Conservation (phyloP, 2,888 invertebrate genomes). For the Drosophila borealis region DNA sequence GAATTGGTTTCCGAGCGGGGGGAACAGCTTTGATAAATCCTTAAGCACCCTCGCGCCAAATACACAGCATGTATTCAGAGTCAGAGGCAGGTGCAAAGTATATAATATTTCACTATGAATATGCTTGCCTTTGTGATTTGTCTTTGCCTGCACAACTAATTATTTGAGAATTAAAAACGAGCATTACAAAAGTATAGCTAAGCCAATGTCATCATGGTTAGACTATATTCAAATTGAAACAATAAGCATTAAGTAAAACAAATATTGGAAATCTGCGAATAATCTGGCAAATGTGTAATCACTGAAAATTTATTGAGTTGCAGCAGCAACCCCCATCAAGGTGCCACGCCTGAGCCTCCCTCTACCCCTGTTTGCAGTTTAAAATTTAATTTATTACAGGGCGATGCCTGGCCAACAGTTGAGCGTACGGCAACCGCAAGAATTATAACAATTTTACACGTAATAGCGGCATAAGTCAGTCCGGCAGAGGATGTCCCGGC, state of each 20-base stretch:
- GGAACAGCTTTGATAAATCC: slow-evolving; percentile 22
- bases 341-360: not conserved
- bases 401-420: slow-evolving; percentile 12
- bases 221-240: not conserved
- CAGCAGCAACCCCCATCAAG: slow-evolving; percentile 14
- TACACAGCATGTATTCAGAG: not conserved
- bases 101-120: not conserved
- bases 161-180: not conserved
- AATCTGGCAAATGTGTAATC: slow-evolving; percentile 70
- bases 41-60: slow-evolving; percentile 10
- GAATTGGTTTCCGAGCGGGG: slow-evolving; percentile 27
- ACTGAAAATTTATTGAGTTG: slow-evolving; percentile 76
- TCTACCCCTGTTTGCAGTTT: slow-evolving; percentile 37
- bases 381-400: slow-evolving; percentile 71
- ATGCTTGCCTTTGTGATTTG: too few species aligned
- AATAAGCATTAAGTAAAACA: not conserved
- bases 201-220: too few species aligned
- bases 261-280: slow-evolving; percentile 9
- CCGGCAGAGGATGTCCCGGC: slow-evolving; percentile 70
- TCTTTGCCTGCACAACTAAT: too few species aligned
- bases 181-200: not conserved
- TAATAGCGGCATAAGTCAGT: slow-evolving; percentile 82
- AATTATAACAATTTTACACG: slow-evolving; percentile 84
- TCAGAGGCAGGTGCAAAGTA: slow-evolving; percentile 30
- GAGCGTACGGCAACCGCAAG: slow-evolving; percentile 76